phyloP scores from a whole-genome alignment of 2,888 invertebrate species.

The Allygus modestus region DNA sequence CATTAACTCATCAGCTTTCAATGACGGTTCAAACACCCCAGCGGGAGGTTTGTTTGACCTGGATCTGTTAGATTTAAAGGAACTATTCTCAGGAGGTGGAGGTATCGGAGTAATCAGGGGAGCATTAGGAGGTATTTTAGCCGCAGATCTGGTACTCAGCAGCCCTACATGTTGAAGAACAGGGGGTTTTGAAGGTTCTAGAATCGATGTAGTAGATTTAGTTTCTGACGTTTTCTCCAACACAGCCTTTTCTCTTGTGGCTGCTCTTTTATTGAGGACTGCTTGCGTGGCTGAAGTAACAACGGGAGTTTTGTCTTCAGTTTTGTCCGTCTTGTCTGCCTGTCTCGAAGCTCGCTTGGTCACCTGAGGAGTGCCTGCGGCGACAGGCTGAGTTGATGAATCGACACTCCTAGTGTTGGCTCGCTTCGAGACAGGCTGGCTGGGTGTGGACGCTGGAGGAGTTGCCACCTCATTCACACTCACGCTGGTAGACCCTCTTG shows the following conservation, averaged over 20 bases:
- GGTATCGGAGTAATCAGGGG: slow-evolving; percentile 64
- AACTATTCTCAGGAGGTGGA: slow-evolving; percentile 62
- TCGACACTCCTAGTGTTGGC: slow-evolving; percentile 49
- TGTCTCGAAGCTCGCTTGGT: slow-evolving; percentile 51
- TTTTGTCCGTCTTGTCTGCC: neutral
- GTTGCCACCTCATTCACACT: slow-evolving; percentile 24
- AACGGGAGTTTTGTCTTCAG: neutral
- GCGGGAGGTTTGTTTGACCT: slow-evolving; percentile 77
- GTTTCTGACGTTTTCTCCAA: slow-evolving; percentile 40
- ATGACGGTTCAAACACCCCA: slow-evolving; percentile 83
- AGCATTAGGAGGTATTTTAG: slow-evolving; percentile 52
- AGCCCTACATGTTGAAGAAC: slow-evolving; percentile 58
- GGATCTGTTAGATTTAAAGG: slow-evolving; percentile 61
- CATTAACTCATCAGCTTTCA: slow-evolving; percentile 62
- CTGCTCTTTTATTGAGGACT: slow-evolving; percentile 54
- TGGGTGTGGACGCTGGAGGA: neutral
- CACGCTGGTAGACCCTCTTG: slow-evolving; percentile 29
- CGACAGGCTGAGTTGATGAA: neutral
- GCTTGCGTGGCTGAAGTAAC: slow-evolving; percentile 53
- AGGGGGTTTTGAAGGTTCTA: slow-evolving; percentile 24
- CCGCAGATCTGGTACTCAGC: slow-evolving; percentile 62
- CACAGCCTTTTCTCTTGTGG: slow-evolving; percentile 50
- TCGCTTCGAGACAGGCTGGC: slow-evolving; percentile 56
- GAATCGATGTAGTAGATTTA: slow-evolving; percentile 3
- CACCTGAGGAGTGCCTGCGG: neutral